phyloP scores from a whole-genome alignment of 2,888 invertebrate genomes.

The Drosophila helvetica region DNA sequence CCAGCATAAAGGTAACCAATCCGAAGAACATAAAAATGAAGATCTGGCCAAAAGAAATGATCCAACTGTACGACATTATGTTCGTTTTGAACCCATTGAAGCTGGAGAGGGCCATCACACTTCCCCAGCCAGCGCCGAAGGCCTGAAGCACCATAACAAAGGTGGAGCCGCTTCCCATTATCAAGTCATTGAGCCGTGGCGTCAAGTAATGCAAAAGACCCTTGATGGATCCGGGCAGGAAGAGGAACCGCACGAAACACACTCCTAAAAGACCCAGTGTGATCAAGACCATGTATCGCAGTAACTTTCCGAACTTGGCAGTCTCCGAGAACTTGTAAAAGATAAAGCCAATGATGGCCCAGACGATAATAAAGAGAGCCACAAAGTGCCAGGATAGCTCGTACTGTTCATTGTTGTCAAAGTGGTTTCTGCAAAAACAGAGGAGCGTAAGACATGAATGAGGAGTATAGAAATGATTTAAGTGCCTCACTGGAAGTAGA shows the following conservation, averaged over 20 bases:
- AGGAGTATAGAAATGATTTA: neutral
- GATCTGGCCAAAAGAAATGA: conserved; percentile 71
- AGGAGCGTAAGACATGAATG: neutral
- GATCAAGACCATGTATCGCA: conserved; percentile 62
- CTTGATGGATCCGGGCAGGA: conserved; percentile 67
- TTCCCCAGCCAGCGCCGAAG: conserved; percentile 93
- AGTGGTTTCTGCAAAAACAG: conserved; percentile 21
- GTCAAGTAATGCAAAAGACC: conserved; percentile 49
- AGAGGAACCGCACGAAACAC: conserved; percentile 67
- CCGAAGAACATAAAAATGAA: conserved; percentile 84
- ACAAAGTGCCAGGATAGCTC: conserved; percentile 74
- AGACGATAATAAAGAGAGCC: conserved; percentile 55
- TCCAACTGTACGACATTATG: conserved; percentile 84
- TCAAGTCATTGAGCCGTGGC: conserved; percentile 18
- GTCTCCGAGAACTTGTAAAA: conserved; percentile 66
- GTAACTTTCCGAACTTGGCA: conserved; percentile 74
- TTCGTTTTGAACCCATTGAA: conserved; percentile 91
- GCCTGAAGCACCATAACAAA: conserved; percentile 86
- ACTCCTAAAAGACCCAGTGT: conserved; percentile 61
- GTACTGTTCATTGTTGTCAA: neutral
- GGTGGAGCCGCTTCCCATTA: conserved; percentile 28
- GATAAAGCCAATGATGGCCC: conserved; percentile 66
- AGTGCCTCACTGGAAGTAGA: conserved; percentile 67
- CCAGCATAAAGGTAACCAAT: conserved; percentile 88
- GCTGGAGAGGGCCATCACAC: conserved; percentile 92